These are phyloP conservation scores for Pseudomyrmex sp. DNA, from an alignment of 1,140 invertebrate species.

Conservation along the genomic window DNA sequence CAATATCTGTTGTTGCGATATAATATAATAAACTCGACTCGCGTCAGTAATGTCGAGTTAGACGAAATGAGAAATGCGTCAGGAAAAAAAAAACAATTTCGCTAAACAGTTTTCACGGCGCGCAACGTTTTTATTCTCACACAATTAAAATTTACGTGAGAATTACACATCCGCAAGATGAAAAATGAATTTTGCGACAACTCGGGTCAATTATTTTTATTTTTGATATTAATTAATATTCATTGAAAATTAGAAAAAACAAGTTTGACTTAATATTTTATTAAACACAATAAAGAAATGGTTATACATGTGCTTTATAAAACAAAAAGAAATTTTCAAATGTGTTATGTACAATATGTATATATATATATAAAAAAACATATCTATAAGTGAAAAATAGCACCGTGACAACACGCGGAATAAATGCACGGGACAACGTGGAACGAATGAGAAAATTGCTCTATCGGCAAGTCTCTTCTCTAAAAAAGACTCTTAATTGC, in stretches of 20 bases:
- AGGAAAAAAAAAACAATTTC: conserved; percentile 1
- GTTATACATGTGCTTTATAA: no score
- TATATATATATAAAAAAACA: neutral
- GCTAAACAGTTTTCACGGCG: neutral
- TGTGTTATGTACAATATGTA: no score
- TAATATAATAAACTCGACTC: conserved; percentile 45
- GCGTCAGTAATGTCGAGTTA: conserved; percentile 32
- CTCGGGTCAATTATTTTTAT: conserved; percentile 11
- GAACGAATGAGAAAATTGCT: conserved; percentile 31
- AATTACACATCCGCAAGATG: neutral
- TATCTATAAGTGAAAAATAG: neutral
- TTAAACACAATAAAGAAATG: no score
- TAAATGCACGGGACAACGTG: conserved; percentile 13
- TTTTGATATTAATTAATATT: neutral
- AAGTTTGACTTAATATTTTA: no score
- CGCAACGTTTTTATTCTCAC: neutral
- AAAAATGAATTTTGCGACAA: conserved; percentile 21
- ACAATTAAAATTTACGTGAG: conserved; percentile 1
- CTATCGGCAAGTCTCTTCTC: conserved; percentile 29
- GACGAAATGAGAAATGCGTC: conserved; percentile 18
- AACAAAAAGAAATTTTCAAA: no score
- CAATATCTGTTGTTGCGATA: conserved; percentile 32
- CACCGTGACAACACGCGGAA: neutral
- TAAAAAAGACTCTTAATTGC: conserved; percentile 48
- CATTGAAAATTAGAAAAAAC: neutral